Percentiles rank a stretch among this genome's conserved stretches.
Evolutionary conservation across 2,888 invertebrate genomes (phyloP).

Genomic region (Notodonta ziczac): DNA sequence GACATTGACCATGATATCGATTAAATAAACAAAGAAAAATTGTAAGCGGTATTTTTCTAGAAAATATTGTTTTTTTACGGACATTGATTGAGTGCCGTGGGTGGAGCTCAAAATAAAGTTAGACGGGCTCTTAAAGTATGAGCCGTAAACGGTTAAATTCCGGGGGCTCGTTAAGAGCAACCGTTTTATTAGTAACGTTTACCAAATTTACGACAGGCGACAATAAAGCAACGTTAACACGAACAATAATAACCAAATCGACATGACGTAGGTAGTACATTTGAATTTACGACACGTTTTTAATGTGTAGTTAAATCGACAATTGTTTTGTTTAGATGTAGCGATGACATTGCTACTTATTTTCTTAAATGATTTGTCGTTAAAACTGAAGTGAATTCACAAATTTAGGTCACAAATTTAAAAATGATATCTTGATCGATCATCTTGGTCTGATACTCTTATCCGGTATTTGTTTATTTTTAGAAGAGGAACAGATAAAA

Average conservation of each 20-base stretch:
- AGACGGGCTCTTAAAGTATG: slow-evolving; percentile 10
- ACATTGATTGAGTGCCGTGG: slow-evolving; percentile 22
- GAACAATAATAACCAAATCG: slow-evolving; percentile 44
- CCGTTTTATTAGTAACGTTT: slow-evolving; percentile 50
- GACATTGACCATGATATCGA: neutral
- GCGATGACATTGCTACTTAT: slow-evolving; percentile 15
- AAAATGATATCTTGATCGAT: neutral
- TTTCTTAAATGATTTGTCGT: no score
- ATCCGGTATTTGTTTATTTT: no score
- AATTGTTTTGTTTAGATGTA: slow-evolving; percentile 37
- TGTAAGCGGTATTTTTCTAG: neutral
- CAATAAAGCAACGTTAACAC: slow-evolving; percentile 54
- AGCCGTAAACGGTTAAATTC: slow-evolving; percentile 23
- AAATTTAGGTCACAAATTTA: no score
- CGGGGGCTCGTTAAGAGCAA: slow-evolving; percentile 29
- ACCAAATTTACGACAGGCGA: slow-evolving; percentile 54
- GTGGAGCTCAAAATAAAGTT: slow-evolving; percentile 20
- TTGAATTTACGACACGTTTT: slow-evolving; percentile 56
- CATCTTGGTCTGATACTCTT: neutral
- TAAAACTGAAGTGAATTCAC: no score
- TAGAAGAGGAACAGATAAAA: neutral
- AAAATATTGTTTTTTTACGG: neutral
- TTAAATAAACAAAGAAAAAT: neutral
- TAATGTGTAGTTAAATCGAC: slow-evolving; percentile 44
- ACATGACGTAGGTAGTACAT: slow-evolving; percentile 47